Percentiles rank a stretch among this genome's conserved stretches.
Conservation (phyloP, 2,888 invertebrate species). For the Drosophila ustulata region DNA sequence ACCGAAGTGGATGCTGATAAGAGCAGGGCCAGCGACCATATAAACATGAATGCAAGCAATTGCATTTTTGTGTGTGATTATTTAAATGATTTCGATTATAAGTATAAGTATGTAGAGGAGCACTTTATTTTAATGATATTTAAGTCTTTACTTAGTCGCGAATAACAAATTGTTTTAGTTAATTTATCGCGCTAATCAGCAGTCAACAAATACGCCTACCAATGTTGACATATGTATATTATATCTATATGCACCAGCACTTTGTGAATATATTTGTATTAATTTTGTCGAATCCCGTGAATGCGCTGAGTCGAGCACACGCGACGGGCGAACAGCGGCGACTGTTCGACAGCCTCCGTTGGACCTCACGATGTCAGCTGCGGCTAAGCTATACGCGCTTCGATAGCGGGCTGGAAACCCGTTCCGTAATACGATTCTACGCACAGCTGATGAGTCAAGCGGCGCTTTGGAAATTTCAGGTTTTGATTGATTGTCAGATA, state of each 20-base stretch:
- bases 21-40: constrained; percentile 31
- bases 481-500: constrained; percentile 48
- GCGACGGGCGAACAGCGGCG: constrained; percentile 61
- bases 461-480: constrained; percentile 55
- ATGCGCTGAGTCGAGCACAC: constrained; percentile 55
- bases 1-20: constrained; percentile 58
- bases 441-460: constrained; percentile 69
- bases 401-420: constrained; percentile 51
- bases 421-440: constrained; percentile 49
- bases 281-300: background rate
- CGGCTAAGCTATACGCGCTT: constrained; percentile 1
- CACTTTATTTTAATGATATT: constrained; percentile 30
- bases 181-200: constrained; percentile 44
- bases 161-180: constrained; percentile 8
- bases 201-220: constrained; percentile 40
- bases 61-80: constrained; percentile 52
- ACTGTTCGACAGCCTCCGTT: constrained; percentile 49
- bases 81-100: constrained; percentile 13
- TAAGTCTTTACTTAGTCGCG: constrained; percentile 24
- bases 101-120: background rate
- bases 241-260: constrained; percentile 1
- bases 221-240: constrained; percentile 31
- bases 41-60: constrained; percentile 29
- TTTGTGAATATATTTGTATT: constrained; percentile 7
- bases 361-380: constrained; percentile 47